These are phyloP conservation scores for Cyclura pinguis DNA, from an alignment of 2,797 vertebrate genomes.

Conservation along the genomic window DNA sequence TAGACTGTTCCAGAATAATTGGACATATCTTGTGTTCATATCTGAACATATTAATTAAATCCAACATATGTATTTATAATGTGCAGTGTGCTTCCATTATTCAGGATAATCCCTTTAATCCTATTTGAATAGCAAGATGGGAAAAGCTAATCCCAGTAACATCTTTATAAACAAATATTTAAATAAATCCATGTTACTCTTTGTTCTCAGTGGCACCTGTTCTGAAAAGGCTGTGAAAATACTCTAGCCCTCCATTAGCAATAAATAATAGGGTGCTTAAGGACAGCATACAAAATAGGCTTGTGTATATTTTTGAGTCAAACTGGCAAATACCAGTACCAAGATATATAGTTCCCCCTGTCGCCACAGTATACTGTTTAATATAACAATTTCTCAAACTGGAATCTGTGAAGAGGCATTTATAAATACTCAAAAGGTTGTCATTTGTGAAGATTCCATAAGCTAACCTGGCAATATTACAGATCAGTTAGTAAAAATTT, in stretches of 20 bases:
- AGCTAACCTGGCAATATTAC: slow-evolving; percentile 12
- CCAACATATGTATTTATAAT: slow-evolving; percentile 76
- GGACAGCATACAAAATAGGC: slow-evolving; percentile 56
- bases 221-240: slow-evolving; percentile 60
- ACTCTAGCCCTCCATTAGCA: slow-evolving; percentile 54
- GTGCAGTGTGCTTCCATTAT: slow-evolving; percentile 72
- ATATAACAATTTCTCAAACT: slow-evolving; percentile 49
- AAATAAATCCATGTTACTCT: slow-evolving; percentile 74
- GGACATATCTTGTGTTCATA: slow-evolving; percentile 77
- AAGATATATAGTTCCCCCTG: neutral
- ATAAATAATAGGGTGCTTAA: slow-evolving; percentile 59
- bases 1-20: slow-evolving; percentile 74
- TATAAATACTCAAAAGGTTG: slow-evolving; percentile 7
- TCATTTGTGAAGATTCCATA: slow-evolving; percentile 16
- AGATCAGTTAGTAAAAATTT: slow-evolving; percentile 21
- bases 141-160: slow-evolving; percentile 78
- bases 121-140: slow-evolving; percentile 76
- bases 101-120: slow-evolving; percentile 81
- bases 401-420: neutral
- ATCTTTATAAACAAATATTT: slow-evolving; percentile 78
- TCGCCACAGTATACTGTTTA: slow-evolving; percentile 31
- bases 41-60: slow-evolving; percentile 80
- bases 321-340: slow-evolving; percentile 4
- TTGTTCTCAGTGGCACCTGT: slow-evolving; percentile 72
- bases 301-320: slow-evolving; percentile 32